Evolutionary conservation across 2,113 vertebrate genomes (phyloP).

Genomic region (Mustela nigripes): DNA sequence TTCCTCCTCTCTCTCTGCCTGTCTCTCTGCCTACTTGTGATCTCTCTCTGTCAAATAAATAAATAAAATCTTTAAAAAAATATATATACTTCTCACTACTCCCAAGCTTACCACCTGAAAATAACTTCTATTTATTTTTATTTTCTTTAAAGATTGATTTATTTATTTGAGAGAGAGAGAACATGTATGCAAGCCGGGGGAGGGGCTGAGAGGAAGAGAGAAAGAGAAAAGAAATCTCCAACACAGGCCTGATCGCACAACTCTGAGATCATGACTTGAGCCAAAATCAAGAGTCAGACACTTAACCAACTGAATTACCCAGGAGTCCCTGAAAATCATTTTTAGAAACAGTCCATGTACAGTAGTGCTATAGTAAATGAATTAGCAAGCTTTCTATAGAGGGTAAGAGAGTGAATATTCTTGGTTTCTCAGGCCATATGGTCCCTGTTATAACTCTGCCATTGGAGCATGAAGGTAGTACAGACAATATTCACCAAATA

Average conservation of each 20-base stretch:
- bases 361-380: not conserved
- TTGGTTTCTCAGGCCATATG: not conserved
- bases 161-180: not conserved
- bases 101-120: not conserved
- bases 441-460: not conserved
- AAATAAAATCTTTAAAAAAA: no score
- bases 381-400: not conserved
- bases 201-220: not conserved
- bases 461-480: not conserved
- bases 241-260: not conserved
- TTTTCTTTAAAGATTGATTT: not conserved
- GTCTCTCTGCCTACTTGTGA: no score
- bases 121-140: not conserved
- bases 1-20: no score
- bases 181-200: fast-evolving
- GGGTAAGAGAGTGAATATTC: constrained; percentile 2
- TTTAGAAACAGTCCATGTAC: not conserved
- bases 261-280: not conserved
- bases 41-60: no score
- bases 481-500: not conserved
- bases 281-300: not conserved
- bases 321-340: not conserved
- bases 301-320: not conserved
- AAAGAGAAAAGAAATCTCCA: not conserved
- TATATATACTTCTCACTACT: not conserved